Evolutionary conservation across 2,888 invertebrate species (phyloP).

Genomic region (Dolichopus griseipennis): DNA sequence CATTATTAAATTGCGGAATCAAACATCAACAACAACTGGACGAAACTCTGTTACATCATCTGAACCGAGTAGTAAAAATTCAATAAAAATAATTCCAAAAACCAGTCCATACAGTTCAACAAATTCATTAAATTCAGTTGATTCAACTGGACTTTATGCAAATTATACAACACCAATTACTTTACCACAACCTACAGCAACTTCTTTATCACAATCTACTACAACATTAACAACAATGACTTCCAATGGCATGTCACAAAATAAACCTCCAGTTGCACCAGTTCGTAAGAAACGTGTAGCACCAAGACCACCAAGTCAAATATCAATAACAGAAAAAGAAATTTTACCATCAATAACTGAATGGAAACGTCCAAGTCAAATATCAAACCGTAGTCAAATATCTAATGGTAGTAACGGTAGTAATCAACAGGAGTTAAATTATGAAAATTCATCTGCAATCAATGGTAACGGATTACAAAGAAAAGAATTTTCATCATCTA

Average conservation of each 20-base stretch:
- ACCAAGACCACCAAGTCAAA: constrained; percentile 40
- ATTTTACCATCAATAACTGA: constrained; percentile 23
- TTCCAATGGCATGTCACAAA: constrained; percentile 7
- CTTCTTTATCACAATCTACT: constrained; percentile 23
- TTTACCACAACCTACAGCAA: constrained; percentile 26
- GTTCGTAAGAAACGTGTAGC: constrained; percentile 41
- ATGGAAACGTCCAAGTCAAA: constrained; percentile 14
- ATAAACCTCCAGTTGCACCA: constrained; percentile 28
- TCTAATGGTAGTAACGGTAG: constrained; percentile 11
- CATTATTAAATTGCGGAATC: constrained; percentile 36
- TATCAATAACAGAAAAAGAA: constrained; percentile 34
- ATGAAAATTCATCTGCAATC: neutral
- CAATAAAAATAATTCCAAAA: constrained; percentile 39
- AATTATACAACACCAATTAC: constrained; percentile 31
- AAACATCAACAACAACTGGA: constrained; percentile 29
- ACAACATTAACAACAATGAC: constrained; percentile 20
- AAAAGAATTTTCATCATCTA: constrained; percentile 38
- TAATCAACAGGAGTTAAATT: constrained; percentile 1
- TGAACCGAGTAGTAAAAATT: constrained; percentile 41
- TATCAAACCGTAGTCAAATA: constrained; percentile 12
- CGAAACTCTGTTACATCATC: constrained; percentile 41
- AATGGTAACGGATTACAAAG: constrained; percentile 22
- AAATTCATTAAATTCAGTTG: constrained; percentile 43
- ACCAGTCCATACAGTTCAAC: constrained; percentile 44
- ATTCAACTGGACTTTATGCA: constrained; percentile 41